phyloP scores from a whole-genome alignment of 2,888 invertebrate genomes.

The Sinodicranocentrus sp. region DNA sequence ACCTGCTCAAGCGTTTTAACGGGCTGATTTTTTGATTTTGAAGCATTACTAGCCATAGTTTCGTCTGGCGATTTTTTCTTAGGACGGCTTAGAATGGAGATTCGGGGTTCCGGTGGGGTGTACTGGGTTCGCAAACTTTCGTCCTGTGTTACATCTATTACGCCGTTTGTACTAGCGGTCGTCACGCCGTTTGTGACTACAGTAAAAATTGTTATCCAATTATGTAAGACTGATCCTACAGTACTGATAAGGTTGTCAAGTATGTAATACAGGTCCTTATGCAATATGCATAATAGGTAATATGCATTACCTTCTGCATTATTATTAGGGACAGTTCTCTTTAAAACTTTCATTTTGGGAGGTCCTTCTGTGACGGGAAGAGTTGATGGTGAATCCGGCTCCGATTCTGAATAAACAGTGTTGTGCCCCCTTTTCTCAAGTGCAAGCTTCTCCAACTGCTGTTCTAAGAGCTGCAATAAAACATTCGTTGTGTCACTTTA shows the following conservation, averaged over 20 bases:
- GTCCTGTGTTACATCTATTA: constrained; percentile 78
- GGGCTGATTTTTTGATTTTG: constrained; percentile 75
- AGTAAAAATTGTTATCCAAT: too few species aligned
- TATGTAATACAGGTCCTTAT: too few species aligned
- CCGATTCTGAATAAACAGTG: neutral
- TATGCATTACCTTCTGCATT: constrained; percentile 46
- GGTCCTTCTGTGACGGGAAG: constrained; percentile 27
- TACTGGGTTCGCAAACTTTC: constrained; percentile 90
- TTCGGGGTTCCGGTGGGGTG: constrained; percentile 88
- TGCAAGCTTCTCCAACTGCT: constrained; percentile 72
- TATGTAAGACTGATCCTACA: too few species aligned
- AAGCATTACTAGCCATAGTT: constrained; percentile 5
- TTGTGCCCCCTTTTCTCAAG: constrained; percentile 47
- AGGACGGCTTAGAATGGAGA: constrained; percentile 90
- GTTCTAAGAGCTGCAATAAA: constrained; percentile 71
- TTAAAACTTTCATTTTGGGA: constrained; percentile 61
- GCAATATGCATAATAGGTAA: neutral
- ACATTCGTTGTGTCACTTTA: too few species aligned
- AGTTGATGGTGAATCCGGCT: constrained; percentile 23
- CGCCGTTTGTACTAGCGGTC: constrained; percentile 48
- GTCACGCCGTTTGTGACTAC: constrained; percentile 15
- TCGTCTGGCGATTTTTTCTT: constrained; percentile 77
- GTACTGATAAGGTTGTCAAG: too few species aligned
- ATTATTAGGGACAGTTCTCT: constrained; percentile 38
- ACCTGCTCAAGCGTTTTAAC: constrained; percentile 80